Percentiles rank a stretch among this genome's conserved stretches.
Conservation (phyloP, 1,140 invertebrate genomes). For the Drosophila yakuba region DNA sequence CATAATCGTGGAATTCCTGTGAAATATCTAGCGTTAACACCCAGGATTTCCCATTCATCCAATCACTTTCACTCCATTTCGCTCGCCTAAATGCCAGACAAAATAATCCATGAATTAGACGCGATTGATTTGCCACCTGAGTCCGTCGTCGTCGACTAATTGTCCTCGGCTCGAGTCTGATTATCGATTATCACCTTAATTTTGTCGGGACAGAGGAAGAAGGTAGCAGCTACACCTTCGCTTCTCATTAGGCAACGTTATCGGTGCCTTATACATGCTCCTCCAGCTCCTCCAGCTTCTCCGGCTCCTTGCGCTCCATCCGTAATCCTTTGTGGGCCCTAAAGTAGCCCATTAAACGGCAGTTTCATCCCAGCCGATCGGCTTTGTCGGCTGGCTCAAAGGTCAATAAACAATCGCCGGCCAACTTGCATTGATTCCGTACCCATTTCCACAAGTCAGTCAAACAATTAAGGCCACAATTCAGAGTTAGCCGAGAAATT, state of each 20-base stretch:
- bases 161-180: constrained; percentile 36
- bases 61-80: constrained; percentile 16
- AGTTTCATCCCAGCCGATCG: constrained; percentile 45
- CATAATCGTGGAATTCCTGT: neutral
- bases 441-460: constrained; percentile 41
- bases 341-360: constrained; percentile 75
- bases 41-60: constrained; percentile 7
- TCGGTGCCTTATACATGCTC: constrained; percentile 19
- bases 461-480: constrained; percentile 79
- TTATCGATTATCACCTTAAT: constrained; percentile 73
- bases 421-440: constrained; percentile 72
- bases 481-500: constrained; percentile 75
- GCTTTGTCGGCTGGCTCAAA: constrained; percentile 70
- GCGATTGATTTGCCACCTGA: constrained; percentile 55
- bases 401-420: constrained; percentile 62
- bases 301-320: constrained; percentile 13
- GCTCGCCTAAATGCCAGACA: constrained; percentile 6
- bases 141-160: constrained; percentile 44
- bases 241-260: constrained; percentile 66
- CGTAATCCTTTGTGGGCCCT: constrained; percentile 61
- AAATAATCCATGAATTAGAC: constrained; percentile 43
- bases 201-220: constrained; percentile 17
- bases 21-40: neutral
- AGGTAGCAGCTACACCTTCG: constrained; percentile 12
- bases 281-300: neutral